A percentile compares a stretch with the other conserved stretches of the same genome.
Evolutionary conservation across 2,113 vertebrate species (phyloP).

Genomic region (Arizona elegans): DNA sequence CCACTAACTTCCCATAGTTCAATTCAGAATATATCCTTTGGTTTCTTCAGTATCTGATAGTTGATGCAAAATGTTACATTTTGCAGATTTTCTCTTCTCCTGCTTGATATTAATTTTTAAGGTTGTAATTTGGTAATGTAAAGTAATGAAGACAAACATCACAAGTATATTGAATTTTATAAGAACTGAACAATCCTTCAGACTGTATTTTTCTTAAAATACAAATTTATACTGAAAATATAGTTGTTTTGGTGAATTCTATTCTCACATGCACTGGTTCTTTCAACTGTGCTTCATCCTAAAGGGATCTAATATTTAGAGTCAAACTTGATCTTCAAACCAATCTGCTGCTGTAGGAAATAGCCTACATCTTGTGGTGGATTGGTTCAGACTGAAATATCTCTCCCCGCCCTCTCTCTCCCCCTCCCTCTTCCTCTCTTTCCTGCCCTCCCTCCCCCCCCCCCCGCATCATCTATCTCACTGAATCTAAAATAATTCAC

Average conservation of each 20-base stretch:
- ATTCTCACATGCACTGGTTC: background rate
- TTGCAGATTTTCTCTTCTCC: background rate
- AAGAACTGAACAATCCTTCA: background rate
- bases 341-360: too few relatives aligned
- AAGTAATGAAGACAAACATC: background rate
- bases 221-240: background rate
- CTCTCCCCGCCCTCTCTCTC: too few relatives aligned
- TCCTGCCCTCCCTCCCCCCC: too few relatives aligned
- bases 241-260: background rate
- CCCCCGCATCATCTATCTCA: background rate
- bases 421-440: too few relatives aligned
- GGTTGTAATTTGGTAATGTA: background rate
- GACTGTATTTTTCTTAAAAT: background rate
- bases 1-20: background rate
- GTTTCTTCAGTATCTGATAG: background rate
- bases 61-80: background rate
- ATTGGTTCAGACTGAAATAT: too few relatives aligned
- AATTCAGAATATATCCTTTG: background rate
- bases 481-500: background rate
- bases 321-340: too few relatives aligned
- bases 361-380: too few relatives aligned
- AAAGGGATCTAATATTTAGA: too few relatives aligned
- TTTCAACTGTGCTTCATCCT: background rate
- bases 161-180: background rate
- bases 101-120: background rate